These are phyloP conservation scores for Apeltes quadracus DNA, from an alignment of 2,113 vertebrate species.

Conservation along the genomic window DNA sequence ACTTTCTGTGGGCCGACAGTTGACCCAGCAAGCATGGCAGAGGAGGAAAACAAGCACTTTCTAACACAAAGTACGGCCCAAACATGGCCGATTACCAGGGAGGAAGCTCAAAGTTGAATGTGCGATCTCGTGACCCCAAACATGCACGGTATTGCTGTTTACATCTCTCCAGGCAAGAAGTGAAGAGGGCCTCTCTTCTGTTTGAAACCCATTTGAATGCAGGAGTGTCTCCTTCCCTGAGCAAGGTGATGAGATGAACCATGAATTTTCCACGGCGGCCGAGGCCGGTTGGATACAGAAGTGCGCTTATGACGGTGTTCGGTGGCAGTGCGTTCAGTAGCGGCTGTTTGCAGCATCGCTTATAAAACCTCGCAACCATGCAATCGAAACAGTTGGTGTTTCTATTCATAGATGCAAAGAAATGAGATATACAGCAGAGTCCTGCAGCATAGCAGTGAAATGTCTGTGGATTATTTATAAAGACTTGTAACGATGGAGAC, in stretches of 20 bases:
- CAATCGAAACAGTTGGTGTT: conserved; percentile 51
- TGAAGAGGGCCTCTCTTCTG: conserved; percentile 18
- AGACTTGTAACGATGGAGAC: conserved; percentile 32
- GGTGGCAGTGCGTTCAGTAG: conserved; percentile 70
- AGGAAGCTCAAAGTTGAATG: conserved; percentile 26
- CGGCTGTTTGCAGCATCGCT: conserved; percentile 60
- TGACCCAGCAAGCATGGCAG: conserved; percentile 35
- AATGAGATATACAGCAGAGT: conserved; percentile 26
- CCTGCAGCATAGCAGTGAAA: conserved; percentile 20
- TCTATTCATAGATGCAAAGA: conserved; percentile 52
- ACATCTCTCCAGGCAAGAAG: conserved; percentile 11
- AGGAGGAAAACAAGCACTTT: conserved; percentile 30
- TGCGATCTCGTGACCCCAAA: conserved; percentile 26
- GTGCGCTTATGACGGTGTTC: conserved; percentile 27
- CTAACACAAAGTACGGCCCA: conserved; percentile 18
- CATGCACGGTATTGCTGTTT: conserved; percentile 51
- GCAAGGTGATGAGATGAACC: conserved; percentile 54
- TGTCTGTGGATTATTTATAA: conserved; percentile 22
- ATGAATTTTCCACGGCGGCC: conserved; percentile 43
- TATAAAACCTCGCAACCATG: conserved; percentile 60
- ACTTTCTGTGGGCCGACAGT: conserved; percentile 43
- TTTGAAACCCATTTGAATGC: conserved; percentile 17
- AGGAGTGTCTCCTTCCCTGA: conserved; percentile 64
- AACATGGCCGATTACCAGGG: conserved; percentile 5
- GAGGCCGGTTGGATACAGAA: conserved; percentile 36